Evolutionary conservation across 2,113 vertebrate species (phyloP), one percentile per base, ranked within the genome.

Genomic region (Hippocampus zosterae): DNA sequence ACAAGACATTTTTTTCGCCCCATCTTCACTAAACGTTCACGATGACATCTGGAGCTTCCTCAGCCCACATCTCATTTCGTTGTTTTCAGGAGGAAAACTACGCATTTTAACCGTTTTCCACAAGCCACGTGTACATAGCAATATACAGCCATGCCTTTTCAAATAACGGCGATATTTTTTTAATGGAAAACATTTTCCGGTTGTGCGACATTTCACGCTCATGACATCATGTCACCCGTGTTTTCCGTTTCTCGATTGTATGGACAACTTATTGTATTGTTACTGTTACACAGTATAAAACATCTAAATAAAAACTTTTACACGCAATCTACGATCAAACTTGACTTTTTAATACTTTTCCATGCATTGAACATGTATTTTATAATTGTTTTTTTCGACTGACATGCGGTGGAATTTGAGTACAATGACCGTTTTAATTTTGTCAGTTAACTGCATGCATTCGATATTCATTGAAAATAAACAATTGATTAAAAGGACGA

Each of bases 201-300:
- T 62, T 81, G 64, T 63, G 75, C 78, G 78, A 78, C 82, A 79
- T 86, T 75, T 90, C 87, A 82, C 80, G 74, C 77, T 89, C 72
- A 71, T 62, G 75, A 81, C 79, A 80, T 85, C 77, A 87, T 86
- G 88, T 91, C 82, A 89, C 84, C 84, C 59, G 85, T 90, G 90
- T 91, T 92, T 87, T 86, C 70, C 65, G 86, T 90, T 92, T 88
- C 87, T 90, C 81, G 29, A 90, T 88, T 91, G 88, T 92, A 91
- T 89, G 88, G 82, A 91, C 88, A 90, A 89, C 85, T 80, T 92
- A 89, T 92, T 91, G 91, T 92, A 91, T 93, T 92, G 91, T 93
- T 91, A 93, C 91, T 92, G 90, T 93, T 92, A 89, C 92, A 93
- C 92, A 92, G 89, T 92, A 92, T 93, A 92, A 93, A 92, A 90